phyloP scores from a whole-genome alignment of 2,888 invertebrate species.

The Caenorhabditis sp. region DNA sequence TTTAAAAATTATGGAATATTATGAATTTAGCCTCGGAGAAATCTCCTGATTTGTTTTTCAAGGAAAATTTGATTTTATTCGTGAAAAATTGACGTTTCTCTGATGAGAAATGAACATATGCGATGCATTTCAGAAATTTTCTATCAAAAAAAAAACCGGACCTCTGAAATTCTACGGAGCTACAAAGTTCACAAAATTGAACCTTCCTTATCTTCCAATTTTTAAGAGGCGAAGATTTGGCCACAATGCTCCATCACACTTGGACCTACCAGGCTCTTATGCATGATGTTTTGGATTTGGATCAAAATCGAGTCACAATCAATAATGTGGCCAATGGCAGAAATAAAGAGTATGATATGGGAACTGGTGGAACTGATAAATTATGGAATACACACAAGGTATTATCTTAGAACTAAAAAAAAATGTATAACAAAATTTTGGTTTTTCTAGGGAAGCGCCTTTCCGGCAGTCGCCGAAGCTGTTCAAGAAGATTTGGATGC shows the following conservation, averaged over 20 bases:
- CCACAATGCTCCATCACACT: slow-evolving; percentile 96
- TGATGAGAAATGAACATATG: too few species aligned
- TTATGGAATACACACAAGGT: slow-evolving; percentile 94
- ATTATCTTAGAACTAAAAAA: too few species aligned
- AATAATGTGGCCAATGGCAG: slow-evolving; percentile 78
- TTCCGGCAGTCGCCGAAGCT: slow-evolving; percentile 87
- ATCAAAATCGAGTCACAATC: slow-evolving; percentile 84
- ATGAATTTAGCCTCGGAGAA: too few species aligned
- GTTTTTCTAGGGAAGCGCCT: slow-evolving; percentile 76
- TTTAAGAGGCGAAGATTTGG: slow-evolving; percentile 75
- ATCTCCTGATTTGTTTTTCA: too few species aligned
- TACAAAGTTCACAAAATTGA: too few species aligned
- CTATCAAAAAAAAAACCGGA: too few species aligned
- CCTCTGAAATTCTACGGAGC: too few species aligned
- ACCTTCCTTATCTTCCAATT: not conserved
- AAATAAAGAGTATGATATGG: slow-evolving; percentile 86
- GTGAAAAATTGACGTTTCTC: too few species aligned
- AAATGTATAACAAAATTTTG: too few species aligned
- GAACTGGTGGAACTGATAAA: slow-evolving; percentile 78
- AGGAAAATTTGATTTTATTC: too few species aligned
- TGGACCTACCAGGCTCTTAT: slow-evolving; percentile 99
- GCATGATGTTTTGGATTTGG: slow-evolving; percentile 92
- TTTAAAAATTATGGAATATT: too few species aligned
- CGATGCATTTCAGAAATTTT: too few species aligned
- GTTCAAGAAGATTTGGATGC: slow-evolving; percentile 97